Evolutionary conservation across 30 jellyfish, hydroid and myxozoan genomes (phyloP), one percentile per base, ranked within the genome.

Genomic region (Catostylus mosaicus): DNA sequence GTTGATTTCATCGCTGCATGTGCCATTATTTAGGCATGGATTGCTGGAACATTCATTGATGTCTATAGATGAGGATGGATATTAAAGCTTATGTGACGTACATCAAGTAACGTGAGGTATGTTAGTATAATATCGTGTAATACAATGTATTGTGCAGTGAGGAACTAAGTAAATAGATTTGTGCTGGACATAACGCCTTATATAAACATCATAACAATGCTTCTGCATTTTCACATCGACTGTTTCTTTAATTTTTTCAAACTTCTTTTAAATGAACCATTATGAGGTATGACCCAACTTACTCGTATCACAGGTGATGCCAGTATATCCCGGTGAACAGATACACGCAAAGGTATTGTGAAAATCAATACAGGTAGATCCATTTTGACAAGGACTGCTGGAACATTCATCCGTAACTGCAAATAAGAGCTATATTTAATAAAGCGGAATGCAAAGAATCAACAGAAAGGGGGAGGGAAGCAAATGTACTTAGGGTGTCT

Each of bases 311-410:
- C 79, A 67, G 22, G 16, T 24, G 11, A 19, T 11, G 23, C 79
- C 79, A 67, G 31, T 11, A 32, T 27, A 67, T 67, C 60, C 60
- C 16, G 59, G 59, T 31, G 19, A 16, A 36, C 79, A 67, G 32
- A 27, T 3, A 26, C 79, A 67, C 10, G 8, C 33, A 24, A 26
- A 67, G 19, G 32, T 29, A 30, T 32, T 32, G 7, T 1, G 2
- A 1, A 2, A 3, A 16, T 67, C n/a, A 7, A 23, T 19, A 67
- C 79, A 67, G 19, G 32, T 11, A 16, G 30, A 56, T 2, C 79
- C 79, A 24, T 67, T 67, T 36, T 30, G 24, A 35, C 79, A 67
- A 38, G 40, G 36, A 61, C 37, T 23, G 40, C 36, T n/a, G 40
- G 3, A n/a, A 38, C 74, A 61, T 61, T 61, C 74, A 16, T 61